phyloP scores from a whole-genome alignment of 2,797 vertebrate genomes.

The Antennarius maculatus region DNA sequence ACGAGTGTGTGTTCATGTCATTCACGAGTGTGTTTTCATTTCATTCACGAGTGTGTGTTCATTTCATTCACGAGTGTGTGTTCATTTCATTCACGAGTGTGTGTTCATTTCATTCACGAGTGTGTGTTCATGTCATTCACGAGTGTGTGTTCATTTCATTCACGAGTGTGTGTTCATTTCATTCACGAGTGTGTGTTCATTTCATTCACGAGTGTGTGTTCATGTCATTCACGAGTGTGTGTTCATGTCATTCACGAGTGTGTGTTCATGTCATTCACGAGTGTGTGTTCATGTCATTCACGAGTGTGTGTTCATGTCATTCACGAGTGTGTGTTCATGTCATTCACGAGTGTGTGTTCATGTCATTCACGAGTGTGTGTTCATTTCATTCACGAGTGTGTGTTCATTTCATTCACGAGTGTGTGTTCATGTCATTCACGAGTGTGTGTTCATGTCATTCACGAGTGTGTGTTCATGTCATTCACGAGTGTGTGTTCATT shows the following conservation, averaged over 20 bases:
- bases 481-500: background rate
- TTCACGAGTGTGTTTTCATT: background rate
- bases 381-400: background rate
- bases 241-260: background rate
- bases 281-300: background rate
- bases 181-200: background rate
- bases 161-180: background rate
- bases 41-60: background rate
- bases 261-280: background rate
- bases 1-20: background rate
- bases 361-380: slow-evolving; percentile 2
- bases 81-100: background rate
- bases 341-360: background rate
- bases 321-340: background rate
- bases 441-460: background rate
- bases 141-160: background rate
- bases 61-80: background rate
- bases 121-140: background rate
- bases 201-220: background rate
- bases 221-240: slow-evolving; percentile 1
- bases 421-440: background rate
- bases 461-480: background rate
- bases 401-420: background rate
- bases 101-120: background rate
- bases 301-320: background rate